phyloP scores from a whole-genome alignment of 2,797 vertebrate genomes.

The Atherinosoma microstoma region DNA sequence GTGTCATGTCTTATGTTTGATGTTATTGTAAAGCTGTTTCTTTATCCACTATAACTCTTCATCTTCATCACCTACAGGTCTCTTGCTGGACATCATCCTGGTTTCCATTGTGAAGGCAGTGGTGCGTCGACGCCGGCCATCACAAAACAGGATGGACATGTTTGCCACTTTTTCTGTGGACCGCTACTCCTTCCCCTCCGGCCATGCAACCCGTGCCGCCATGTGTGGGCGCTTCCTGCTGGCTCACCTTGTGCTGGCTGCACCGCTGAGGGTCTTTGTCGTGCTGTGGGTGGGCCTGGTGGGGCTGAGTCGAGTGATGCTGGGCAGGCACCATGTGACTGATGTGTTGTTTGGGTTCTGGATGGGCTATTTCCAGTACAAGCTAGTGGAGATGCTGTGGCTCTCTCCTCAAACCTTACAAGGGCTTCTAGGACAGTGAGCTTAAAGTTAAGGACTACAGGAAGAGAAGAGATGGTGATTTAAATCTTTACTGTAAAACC shows the following conservation, averaged over 20 bases:
- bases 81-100: conserved; percentile 92
- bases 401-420: conserved; percentile 87
- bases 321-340: conserved; percentile 96
- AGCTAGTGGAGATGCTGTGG: conserved; percentile 93
- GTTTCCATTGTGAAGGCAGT: conserved; percentile 90
- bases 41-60: not conserved
- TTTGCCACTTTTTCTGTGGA: conserved; percentile 96
- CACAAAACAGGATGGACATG: conserved; percentile 99
- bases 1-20: not conserved
- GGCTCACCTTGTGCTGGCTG: conserved; percentile 92
- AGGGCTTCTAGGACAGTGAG: conserved; percentile 73
- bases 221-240: conserved; percentile 93
- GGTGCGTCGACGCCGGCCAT: conserved; percentile 91
- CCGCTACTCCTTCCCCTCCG: conserved; percentile 96
- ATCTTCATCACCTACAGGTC: conserved; percentile 70
- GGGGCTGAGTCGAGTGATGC: conserved; percentile 92
- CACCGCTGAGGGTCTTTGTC: conserved; percentile 91
- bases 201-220: conserved; percentile 94
- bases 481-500: conserved; percentile 17
- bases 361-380: conserved; percentile 94
- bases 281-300: conserved; percentile 91
- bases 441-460: conserved; percentile 39
- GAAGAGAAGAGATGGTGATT: not conserved
- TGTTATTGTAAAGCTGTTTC: not conserved
- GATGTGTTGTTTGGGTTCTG: conserved; percentile 94